Conservation (phyloP, 2,888 invertebrate species). For the Ornithoptera priamus region DNA sequence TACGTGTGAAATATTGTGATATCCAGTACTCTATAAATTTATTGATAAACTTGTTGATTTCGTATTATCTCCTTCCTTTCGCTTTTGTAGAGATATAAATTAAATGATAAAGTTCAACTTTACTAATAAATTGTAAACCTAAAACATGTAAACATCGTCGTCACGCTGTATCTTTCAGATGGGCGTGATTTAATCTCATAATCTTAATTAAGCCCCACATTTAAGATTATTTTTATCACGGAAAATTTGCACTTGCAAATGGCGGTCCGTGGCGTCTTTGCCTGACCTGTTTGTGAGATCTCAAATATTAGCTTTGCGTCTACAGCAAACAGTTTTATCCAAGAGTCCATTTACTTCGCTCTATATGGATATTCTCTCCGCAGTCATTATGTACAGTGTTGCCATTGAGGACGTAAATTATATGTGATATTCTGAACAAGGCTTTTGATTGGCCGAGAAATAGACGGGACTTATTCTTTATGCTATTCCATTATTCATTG, state of each 20-base stretch:
- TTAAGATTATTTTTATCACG: constrained; percentile 73
- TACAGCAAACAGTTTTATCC: constrained; percentile 72
- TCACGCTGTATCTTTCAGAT: constrained; percentile 39
- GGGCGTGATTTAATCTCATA: constrained; percentile 53
- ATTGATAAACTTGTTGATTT: constrained; percentile 19
- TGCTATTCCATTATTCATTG: not conserved
- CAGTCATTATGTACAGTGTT: constrained; percentile 31
- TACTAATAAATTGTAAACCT: constrained; percentile 13
- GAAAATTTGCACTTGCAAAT: constrained; percentile 76
- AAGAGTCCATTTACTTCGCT: constrained; percentile 62
- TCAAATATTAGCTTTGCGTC: constrained; percentile 67
- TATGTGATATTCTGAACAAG: constrained; percentile 10
- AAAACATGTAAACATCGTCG: constrained; percentile 36
- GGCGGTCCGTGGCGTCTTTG: constrained; percentile 59
- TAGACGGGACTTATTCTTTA: not conserved
- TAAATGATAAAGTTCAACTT: constrained; percentile 24
- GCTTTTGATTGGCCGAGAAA: not conserved
- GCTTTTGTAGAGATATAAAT: constrained; percentile 21
- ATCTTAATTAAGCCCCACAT: constrained; percentile 62
- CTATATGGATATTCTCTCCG: constrained; percentile 45
- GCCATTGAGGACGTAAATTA: constrained; percentile 11
- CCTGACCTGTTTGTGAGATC: constrained; percentile 70
- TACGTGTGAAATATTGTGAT: not conserved
- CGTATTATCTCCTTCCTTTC: constrained; percentile 16
- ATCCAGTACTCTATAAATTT: constrained; percentile 3